Base-by-base conservation (phyloP, 2,797 vertebrate genomes). In the Ficedula albicollis region DNA sequence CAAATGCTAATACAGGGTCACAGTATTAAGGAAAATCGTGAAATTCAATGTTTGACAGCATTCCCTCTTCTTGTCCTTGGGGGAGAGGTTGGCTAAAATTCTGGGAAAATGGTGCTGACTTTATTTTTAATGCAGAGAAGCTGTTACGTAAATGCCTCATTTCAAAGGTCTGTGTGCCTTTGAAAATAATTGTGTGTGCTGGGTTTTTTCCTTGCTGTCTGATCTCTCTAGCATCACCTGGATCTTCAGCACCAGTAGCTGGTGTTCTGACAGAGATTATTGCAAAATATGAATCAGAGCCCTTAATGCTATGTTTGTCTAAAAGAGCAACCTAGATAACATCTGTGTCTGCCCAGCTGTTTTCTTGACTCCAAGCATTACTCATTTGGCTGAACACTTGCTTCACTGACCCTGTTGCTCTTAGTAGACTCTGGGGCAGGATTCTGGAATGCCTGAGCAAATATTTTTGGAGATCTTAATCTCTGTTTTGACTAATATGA, bases 391-490 rank as follows among this genome's bases (percentile, higher is more conserved):
- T 84, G 70, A 92, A 89, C 46, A 43, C 63, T 79, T 81, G 70
- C n/a, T 84, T 94, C 62, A 29, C 77, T 89, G 77, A 69, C 84
- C 54, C 8, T 74, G 60, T 70, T 87, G 67, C 75, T 94, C 23
- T 26, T 55, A 48, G 59, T 55, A 66, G 59, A 44, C 43, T 85
- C 63, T 68, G 49, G 36, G 59, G 30, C 64, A 82, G 70, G 51
- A 76, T 69, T 60, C 59, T 81, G 80, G 74, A 90, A 89, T 90
- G 66, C 46, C 10, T 91, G 80, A 78, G 67, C 55, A 93, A 90
- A 78, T 87, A 73, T 51, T 69, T 44, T 34, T 62, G 11, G 46
- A 94, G 77, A 88, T 82, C 15, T 69, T 90, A 54, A 86, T 86
- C 49, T 67, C n/a, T 87, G 43, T 90, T 93, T 96, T 87, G 77